These are phyloP conservation scores for Timema podura DNA, from an alignment of 2,888 invertebrate genomes.

Conservation along the genomic window DNA sequence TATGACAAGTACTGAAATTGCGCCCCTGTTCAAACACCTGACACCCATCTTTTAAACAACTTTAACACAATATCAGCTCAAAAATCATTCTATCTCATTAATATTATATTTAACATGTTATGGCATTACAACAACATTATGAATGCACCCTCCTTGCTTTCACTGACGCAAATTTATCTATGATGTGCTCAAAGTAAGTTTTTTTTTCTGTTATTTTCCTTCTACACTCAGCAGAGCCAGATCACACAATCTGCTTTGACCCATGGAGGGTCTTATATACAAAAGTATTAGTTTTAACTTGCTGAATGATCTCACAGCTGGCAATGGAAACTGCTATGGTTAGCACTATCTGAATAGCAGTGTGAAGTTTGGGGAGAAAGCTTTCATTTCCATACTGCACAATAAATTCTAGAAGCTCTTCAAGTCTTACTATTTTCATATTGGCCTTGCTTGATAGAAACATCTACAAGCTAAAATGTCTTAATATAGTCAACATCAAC, in stretches of 20 bases:
- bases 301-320: not conserved
- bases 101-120: no score
- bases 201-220: not conserved
- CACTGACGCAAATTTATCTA: not conserved
- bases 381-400: not conserved
- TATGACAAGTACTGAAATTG: no score
- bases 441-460: not conserved
- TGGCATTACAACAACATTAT: no score
- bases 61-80: no score
- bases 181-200: not conserved
- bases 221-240: not conserved
- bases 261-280: not conserved
- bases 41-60: no score
- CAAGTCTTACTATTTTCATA: not conserved
- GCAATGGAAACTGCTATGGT: slow-evolving; percentile 6
- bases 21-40: no score
- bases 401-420: slow-evolving; percentile 1
- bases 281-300: not conserved
- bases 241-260: not conserved
- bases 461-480: not conserved
- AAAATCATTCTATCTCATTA: no score
- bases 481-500: not conserved
- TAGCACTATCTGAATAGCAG: not conserved
- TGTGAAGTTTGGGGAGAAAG: not conserved
- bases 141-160: no score